These are phyloP conservation scores for Netelia virgata DNA, from an alignment of 2,888 invertebrate genomes.

Conservation along the genomic window DNA sequence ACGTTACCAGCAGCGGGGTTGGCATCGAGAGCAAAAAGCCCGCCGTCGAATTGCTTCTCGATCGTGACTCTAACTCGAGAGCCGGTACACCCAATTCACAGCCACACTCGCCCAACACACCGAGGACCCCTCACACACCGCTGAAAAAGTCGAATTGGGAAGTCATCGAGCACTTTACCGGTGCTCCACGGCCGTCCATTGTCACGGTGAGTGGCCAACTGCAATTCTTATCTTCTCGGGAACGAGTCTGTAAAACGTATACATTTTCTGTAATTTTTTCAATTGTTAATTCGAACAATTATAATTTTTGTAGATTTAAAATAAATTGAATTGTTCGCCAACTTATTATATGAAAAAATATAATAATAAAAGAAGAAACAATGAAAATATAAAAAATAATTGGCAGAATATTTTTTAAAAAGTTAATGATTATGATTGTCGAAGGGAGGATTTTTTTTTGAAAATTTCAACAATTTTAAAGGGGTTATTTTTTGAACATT, in stretches of 20 bases:
- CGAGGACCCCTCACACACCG: constrained; percentile 86
- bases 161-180: constrained; percentile 94
- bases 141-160: constrained; percentile 95
- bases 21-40: constrained; percentile 80
- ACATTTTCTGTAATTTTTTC: neutral
- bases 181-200: constrained; percentile 87
- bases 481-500: neutral
- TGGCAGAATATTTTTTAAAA: too few species aligned
- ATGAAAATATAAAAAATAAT: too few species aligned
- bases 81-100: constrained; percentile 82
- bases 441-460: neutral
- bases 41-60: constrained; percentile 83
- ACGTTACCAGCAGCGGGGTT: constrained; percentile 80
- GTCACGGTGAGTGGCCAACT: constrained; percentile 86
- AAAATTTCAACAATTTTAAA: neutral
- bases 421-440: neutral
- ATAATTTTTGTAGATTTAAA: neutral
- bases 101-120: constrained; percentile 85
- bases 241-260: too few species aligned
- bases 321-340: too few species aligned
- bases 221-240: neutral
- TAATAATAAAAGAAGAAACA: too few species aligned
- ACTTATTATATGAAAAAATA: too few species aligned
- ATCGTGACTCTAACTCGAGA: constrained; percentile 80
- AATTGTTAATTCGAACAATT: neutral